Base-by-base conservation (phyloP, 2,888 invertebrate species). In the Ariolimax columbianus region DNA sequence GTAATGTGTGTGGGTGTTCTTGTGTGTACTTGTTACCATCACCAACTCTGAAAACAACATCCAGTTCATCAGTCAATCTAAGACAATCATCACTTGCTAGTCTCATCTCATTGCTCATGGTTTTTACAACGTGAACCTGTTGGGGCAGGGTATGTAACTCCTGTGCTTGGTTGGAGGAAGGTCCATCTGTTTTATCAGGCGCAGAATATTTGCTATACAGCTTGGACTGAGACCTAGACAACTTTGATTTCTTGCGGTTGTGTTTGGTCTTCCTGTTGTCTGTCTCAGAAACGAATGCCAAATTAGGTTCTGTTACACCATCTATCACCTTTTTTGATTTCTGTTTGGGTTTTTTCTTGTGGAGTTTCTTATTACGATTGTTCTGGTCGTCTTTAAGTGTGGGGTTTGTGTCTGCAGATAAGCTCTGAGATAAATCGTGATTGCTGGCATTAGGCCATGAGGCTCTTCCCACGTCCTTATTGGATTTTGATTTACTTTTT, bases 391-490 rank as follows among this genome's bases (percentile, higher is more conserved):
- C n/a, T 73, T 19, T 9, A 23, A 38, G n/a, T 51, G 11, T 75
- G 19, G 30, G 51, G 17, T 9, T 51, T 75, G 30, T 1, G 6
- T 33, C 23, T 33, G n/a, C 14, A n/a, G 0, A 17, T 2, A 73
- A n/a, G 26, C n/a, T 9, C 30, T 51, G 23, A 40, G 9, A 1
- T 66, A 33, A 7, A 30, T 33, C 17, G 1, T 30, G 66, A 14
- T 66, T 63, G 7, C 36, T 9, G 30, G 63, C 36, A 66, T 87
- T 59, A 66, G 79, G 82, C 72, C 72, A 85, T 36, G 85, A 85
- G 26, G 84, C 83, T 40, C 86, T 87, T 47, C 38, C 78, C 17
- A 79, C 82, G 77, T 87, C 88, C 23, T 85, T 85, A 51, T 84
- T 88, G 1, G 40, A 36, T 30, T 73, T 84, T 26, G 66, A 26